These are phyloP conservation scores for Eudasyphora cyanicolor DNA, from an alignment of 2,888 invertebrate genomes.

Conservation along the genomic window DNA sequence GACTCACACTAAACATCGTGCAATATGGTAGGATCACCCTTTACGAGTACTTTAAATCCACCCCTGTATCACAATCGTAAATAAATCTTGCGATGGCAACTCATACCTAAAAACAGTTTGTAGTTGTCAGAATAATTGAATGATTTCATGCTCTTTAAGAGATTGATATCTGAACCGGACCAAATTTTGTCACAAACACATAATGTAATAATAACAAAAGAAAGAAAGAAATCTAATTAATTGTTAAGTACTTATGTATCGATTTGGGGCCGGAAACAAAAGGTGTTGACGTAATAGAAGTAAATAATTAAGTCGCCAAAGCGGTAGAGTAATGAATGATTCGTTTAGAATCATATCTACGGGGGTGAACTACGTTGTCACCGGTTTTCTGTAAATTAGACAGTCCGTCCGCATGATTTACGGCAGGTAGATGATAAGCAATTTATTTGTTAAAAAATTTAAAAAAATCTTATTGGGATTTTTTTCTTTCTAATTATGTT, in stretches of 20 bases:
- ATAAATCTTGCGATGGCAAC: no score
- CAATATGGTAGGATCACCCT: no score
- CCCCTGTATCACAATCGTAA: no score
- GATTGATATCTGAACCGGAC: neutral
- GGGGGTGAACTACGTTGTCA: neutral
- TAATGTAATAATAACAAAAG: neutral
- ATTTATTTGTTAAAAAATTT: neutral
- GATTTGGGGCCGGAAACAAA: neutral
- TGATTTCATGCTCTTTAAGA: slow-evolving; percentile 2
- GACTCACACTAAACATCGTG: no score
- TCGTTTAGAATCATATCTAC: neutral
- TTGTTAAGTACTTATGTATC: neutral
- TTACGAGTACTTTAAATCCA: no score
- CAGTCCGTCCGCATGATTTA: neutral
- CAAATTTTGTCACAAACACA: neutral
- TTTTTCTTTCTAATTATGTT: neutral
- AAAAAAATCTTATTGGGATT: neutral
- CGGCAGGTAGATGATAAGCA: neutral
- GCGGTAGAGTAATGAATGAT: neutral
- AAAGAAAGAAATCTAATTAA: neutral
- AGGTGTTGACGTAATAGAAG: slow-evolving; percentile 13
- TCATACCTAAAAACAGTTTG: neutral
- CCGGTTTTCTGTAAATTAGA: neutral
- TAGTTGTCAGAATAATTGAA: neutral
- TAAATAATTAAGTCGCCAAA: neutral